Percentiles rank a stretch among this genome's conserved stretches.
phyloP scores from a whole-genome alignment of 1,140 invertebrate genomes.

The Euwallacea similis region DNA sequence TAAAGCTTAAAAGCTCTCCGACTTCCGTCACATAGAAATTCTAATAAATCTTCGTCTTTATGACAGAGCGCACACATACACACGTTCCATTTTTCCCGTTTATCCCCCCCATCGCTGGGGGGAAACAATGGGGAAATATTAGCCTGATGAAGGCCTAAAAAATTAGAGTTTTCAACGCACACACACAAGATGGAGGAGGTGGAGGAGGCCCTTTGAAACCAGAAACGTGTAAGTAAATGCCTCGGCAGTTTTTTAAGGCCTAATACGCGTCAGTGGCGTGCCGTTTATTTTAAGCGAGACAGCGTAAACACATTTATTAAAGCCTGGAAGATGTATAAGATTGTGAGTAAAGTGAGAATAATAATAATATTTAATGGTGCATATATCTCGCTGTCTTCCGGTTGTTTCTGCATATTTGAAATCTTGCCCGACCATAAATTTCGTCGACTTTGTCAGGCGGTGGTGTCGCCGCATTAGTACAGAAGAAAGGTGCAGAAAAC shows the following conservation, averaged over 20 bases:
- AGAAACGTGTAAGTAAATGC: slow-evolving; percentile 21
- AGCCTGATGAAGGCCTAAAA: slow-evolving; percentile 30
- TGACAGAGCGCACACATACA: background rate
- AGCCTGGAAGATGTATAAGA: slow-evolving; percentile 20
- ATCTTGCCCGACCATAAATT: slow-evolving; percentile 15
- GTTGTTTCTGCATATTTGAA: slow-evolving; percentile 31
- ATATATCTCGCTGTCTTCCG: slow-evolving; percentile 19
- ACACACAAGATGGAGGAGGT: slow-evolving; percentile 3
- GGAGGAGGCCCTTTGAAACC: slow-evolving; percentile 22
- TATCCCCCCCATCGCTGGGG: background rate
- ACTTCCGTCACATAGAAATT: too few species aligned
- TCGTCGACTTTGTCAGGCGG: background rate
- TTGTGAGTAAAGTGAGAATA: slow-evolving; percentile 29
- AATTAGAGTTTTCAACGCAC: slow-evolving; percentile 20
- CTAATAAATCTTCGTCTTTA: background rate
- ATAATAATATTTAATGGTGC: slow-evolving; percentile 32
- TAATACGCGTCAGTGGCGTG: slow-evolving; percentile 16
- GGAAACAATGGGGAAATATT: slow-evolving; percentile 22
- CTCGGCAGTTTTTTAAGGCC: background rate
- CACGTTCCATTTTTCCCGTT: slow-evolving; percentile 11
- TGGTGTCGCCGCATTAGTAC: background rate
- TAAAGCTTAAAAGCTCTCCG: too few species aligned
- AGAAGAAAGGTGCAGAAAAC: background rate
- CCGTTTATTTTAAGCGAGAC: slow-evolving; percentile 1
- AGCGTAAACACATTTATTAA: slow-evolving; percentile 28